These are phyloP conservation scores for Penaeus vannamei DNA, from an alignment of 1,140 invertebrate species.

Conservation along the genomic window DNA sequence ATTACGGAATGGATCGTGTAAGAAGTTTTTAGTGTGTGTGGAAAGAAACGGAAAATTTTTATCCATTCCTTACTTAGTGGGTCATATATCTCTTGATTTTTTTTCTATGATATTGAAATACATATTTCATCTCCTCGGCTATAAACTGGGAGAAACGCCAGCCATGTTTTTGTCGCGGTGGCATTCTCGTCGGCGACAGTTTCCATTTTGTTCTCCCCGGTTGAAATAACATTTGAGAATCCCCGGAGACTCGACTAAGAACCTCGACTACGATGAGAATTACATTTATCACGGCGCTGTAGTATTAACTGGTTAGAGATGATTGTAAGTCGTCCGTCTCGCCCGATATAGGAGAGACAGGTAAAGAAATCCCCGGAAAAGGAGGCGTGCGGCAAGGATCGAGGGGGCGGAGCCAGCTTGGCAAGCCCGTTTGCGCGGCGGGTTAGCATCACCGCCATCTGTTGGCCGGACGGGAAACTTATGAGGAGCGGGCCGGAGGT, in stretches of 20 bases:
- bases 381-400: constrained; percentile 12
- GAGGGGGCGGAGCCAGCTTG: constrained; percentile 27
- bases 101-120: constrained; percentile 65
- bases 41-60: constrained; percentile 58
- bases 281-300: constrained; percentile 49
- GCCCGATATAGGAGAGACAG: constrained; percentile 39
- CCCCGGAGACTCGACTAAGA: constrained; percentile 8
- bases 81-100: constrained; percentile 58
- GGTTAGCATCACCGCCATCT: constrained; percentile 65
- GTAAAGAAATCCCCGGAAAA: constrained; percentile 11
- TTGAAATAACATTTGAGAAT: constrained; percentile 24
- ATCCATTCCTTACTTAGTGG: constrained; percentile 61
- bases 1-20: constrained; percentile 52
- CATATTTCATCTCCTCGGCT: constrained; percentile 62
- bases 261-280: constrained; percentile 18
- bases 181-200: constrained; percentile 36
- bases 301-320: constrained; percentile 55
- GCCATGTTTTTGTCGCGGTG: constrained; percentile 60
- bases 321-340: constrained; percentile 51
- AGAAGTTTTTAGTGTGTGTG: constrained; percentile 47
- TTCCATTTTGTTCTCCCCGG: constrained; percentile 33
- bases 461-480: constrained; percentile 59
- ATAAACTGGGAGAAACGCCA: constrained; percentile 59
- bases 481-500: constrained; percentile 22
- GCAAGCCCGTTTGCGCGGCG: constrained; percentile 43